Conservation (phyloP, 2,113 vertebrate genomes). For the Tachuris rubrigastra region DNA sequence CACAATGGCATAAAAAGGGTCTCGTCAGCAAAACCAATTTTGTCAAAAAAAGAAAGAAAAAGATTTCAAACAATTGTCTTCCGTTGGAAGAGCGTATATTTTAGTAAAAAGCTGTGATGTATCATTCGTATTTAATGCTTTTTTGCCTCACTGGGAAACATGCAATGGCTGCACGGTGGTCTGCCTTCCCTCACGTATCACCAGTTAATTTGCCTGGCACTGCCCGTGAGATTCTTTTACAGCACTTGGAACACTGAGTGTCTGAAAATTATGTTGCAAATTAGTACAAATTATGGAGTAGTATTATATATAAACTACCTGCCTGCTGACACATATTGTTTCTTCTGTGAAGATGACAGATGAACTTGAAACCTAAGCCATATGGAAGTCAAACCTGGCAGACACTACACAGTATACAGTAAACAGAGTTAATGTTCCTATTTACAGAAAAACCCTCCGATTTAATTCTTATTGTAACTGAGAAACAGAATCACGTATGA, state of each 20-base stretch:
- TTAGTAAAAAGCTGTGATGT: not conserved
- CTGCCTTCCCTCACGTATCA: not conserved
- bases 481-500: not conserved
- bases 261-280: not conserved
- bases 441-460: not conserved
- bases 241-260: not conserved
- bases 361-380: not conserved
- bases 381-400: not conserved
- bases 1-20: conserved; percentile 49
- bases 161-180: accelerated
- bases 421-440: not conserved
- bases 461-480: not conserved
- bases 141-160: not conserved
- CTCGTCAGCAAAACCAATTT: conserved; percentile 28
- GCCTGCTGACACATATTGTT: not conserved
- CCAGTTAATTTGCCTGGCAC: not conserved
- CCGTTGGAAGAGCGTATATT: not conserved
- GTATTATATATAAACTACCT: not conserved
- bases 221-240: not conserved
- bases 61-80: not conserved
- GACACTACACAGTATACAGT: not conserved
- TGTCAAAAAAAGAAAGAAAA: not conserved
- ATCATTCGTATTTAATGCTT: not conserved
- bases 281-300: not conserved
- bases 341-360: not conserved